Evolutionary conservation across 2,797 vertebrate genomes (phyloP), one percentile per base, ranked within the genome.

Genomic region (Sternarchorhynchus goeldii): DNA sequence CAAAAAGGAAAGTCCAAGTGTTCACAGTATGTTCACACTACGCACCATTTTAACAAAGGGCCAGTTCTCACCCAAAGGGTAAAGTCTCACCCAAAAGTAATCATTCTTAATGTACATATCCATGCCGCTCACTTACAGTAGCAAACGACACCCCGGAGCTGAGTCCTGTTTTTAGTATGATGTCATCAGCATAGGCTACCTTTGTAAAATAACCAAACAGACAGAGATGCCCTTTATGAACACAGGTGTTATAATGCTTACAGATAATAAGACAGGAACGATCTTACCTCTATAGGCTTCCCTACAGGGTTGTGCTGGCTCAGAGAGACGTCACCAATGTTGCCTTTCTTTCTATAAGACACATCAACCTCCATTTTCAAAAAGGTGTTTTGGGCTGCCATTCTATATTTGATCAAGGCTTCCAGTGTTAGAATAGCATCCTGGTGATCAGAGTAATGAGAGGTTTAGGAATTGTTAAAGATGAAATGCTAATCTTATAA

Each of bases 381-480:
- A 2, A 0, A 18, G 0, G 94, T 81, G 14, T 85, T 86, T 71
- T 86, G 87, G 41, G 83, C 16, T 21, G 93, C 29, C 17, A 88
- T 84, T 63, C 88, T 93, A 88, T 97, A 96, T 80, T 94, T 93
- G 1, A 93, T 94, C 82, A 97, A 45, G 0, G 93, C 93, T 80
- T 98, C 95, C 0, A 99, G 91, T 66, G 95, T 95, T 81, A 95
- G 88, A 29, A 93, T 83, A 0, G 93, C 94, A 87, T 98, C 97
- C 97, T 98, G 85, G 36, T 50, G 63, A 78, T 45, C 36, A 21
- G n/a, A 67, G 7, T 8, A 73, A 64, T 17, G n/a, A 34, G 16
- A 74, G 65, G 50, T 36, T 75, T 34, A n/a, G 74, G 31, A 60
- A 66, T 36, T 5, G 16, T 31, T 16, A 34, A n/a, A 1, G 5